Base-by-base conservation (phyloP, 2,113 vertebrate species). In the Corythaixoides concolor region DNA sequence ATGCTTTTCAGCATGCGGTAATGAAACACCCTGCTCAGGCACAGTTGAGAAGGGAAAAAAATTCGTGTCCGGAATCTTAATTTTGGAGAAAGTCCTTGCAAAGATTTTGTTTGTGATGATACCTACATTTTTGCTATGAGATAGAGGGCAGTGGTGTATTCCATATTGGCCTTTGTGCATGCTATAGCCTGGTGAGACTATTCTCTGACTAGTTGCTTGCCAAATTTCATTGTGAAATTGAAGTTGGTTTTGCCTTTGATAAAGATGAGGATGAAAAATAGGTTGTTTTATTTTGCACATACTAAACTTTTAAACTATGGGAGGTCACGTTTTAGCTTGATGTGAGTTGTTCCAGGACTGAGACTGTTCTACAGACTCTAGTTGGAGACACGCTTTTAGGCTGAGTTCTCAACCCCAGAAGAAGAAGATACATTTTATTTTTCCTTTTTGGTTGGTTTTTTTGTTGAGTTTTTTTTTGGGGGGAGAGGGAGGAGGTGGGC, bases 351-450 rank as follows among this genome's bases (percentile, higher is more conserved):
- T 95, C 77, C 67, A 68, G 87, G 81, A 72, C 64, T 60, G 37
- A 92, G 60, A 47, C 55, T 72, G 60, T 62, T 94, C 56, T 79
- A 64, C 75, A 72, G 8, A 18, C 69, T 86, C 30, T n/a, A 15
- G 7, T 21, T 90, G 85, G 74, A 79, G 69, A 59, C 35, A 2
- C 2, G 12, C 78, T 96, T 95, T 92, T 86, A 93, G 75, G 81
- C 94, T 90, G 97, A 96, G 96, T 97, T 97, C 94, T 87, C 32
- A 97, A 96, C 95, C 98, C 97, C 96, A 95, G 97, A 93, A 94
- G 89, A 93, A 73, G 88, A 96, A 98, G 96, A 96, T 93, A 89
- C 63, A 79, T 49, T 82, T 33, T 33, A 9, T 75, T 83, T 83
- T 49, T 62, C 32, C 16, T 6, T 62, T n/a, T 28, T 43, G 33